phyloP scores from a whole-genome alignment of 2,797 vertebrate genomes.

The Leucoraja ocellata region DNA sequence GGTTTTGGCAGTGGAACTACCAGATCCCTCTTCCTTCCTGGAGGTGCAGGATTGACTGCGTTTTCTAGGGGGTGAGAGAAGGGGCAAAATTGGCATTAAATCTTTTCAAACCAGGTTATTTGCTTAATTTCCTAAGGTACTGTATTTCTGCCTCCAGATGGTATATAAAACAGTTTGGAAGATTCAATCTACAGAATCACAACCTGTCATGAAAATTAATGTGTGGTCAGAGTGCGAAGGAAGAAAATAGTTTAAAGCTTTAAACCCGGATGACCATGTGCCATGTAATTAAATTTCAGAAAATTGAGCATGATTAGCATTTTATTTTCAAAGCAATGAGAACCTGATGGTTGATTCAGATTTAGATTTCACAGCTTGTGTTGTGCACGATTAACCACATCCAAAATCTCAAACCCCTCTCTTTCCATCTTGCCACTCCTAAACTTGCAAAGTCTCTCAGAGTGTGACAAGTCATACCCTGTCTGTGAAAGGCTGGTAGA shows the following conservation, averaged over 20 bases:
- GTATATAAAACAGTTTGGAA: not conserved
- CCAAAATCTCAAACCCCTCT: not conserved
- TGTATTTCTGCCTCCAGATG: not conserved
- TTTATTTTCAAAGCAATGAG: conserved; percentile 1
- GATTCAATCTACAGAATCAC: not conserved
- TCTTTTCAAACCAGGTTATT: not conserved
- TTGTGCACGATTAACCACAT: not conserved
- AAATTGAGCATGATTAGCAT: not conserved
- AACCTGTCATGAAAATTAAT: not conserved
- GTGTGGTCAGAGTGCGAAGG: not conserved
- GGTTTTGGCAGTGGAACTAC: too few relatives aligned
- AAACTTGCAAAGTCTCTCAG: not conserved
- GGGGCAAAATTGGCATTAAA: not conserved
- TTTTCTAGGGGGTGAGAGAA: not conserved
- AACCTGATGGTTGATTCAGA: not conserved
- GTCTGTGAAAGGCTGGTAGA: not conserved
- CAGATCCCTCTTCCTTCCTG: not conserved
- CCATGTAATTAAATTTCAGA: not conserved
- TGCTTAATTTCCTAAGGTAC: not conserved
- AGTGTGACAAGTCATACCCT: not conserved
- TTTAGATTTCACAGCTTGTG: not conserved
- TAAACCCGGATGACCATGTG: not conserved
- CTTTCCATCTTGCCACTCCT: not conserved
- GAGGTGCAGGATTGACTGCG: not conserved
- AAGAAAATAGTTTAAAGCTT: not conserved